Base-by-base conservation (phyloP, 1,140 invertebrate genomes). In the Chymomyza costata region DNA sequence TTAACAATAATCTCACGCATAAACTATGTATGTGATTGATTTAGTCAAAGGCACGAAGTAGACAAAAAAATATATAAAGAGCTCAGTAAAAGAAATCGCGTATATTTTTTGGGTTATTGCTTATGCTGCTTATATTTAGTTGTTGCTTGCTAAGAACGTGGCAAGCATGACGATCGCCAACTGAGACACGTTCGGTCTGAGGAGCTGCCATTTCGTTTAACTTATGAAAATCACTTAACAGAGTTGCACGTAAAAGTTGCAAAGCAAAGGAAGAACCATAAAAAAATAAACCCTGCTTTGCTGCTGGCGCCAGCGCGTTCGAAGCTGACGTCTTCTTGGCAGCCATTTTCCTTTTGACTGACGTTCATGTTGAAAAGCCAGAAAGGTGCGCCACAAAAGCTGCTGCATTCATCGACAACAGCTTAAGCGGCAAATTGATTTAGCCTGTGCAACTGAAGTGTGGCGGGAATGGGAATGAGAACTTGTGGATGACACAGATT, bases 161-260 rank as follows among this genome's bases (percentile, higher is more conserved):
- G 59, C 63, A 51, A 25, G 21, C 21, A 25, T 25, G 21, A 25
- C 21, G 8, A 25, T 3, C 21, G 8, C 21, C 6, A 47, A 39
- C 32, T 50, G 47, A 41, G 16, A 13, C 16, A 14, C n/a, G 34
- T 8, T 16, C 2, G 13, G 19, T n/a, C 6, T 11, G n/a, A 17
- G 43, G 53, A 31, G 14, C 50, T 56, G 61, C 52, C 71, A 78
- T 73, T 78, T 78, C 71, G 71, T 78, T 78, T 80, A 67, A 64
- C 73, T 80, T 63, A 64, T 78, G 73, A 80, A 78, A 78, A 78
- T 78, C 71, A 67, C 76, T 80, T 80, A 80, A 80, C 71, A 51
- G 54, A 57, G 50, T 67, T 67, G 59, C 54, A 57, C 63, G 58
- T 60, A 54, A 25, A 28, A 50, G 37, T 31, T 34, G 40, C 53